Evolutionary conservation across 2,888 invertebrate genomes (phyloP).

Genomic region (Noctua fimbriata): DNA sequence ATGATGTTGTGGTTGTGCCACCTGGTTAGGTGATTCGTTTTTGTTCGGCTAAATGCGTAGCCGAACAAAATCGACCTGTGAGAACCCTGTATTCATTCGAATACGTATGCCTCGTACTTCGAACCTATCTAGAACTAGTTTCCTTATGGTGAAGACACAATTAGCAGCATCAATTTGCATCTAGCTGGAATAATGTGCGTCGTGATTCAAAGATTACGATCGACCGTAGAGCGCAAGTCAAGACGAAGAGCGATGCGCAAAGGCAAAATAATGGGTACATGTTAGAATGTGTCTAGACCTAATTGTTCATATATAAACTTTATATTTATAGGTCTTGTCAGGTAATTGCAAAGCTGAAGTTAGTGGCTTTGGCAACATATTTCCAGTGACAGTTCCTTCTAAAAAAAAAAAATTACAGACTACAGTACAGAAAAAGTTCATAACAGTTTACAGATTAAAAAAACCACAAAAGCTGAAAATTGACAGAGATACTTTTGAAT

Average conservation of each 20-base stretch:
- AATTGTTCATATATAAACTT: neutral
- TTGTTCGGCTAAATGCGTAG: neutral
- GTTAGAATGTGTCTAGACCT: neutral
- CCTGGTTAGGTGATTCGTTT: neutral
- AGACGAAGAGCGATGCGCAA: neutral
- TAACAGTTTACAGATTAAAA: neutral
- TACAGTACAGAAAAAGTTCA: neutral
- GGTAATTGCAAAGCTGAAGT: neutral
- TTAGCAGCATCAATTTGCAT: slow-evolving; percentile 38
- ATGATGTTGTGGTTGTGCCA: neutral
- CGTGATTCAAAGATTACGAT: slow-evolving; percentile 40
- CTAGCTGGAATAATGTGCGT: slow-evolving; percentile 14
- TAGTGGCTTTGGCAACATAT: too few relatives aligned
- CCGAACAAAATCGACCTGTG: neutral
- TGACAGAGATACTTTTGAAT: neutral
- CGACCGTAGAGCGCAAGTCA: neutral
- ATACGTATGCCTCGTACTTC: neutral
- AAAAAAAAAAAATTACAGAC: too few relatives aligned
- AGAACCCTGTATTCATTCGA: neutral
- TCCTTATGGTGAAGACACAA: slow-evolving; percentile 3
- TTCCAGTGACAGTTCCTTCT: neutral
- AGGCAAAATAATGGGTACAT: slow-evolving; percentile 2
- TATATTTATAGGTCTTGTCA: neutral
- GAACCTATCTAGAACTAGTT: neutral
- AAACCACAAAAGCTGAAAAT: neutral